Percentiles rank a stretch among this genome's conserved stretches.
phyloP scores from a whole-genome alignment of 2,888 invertebrate species.

The Watsonalla cultraria region DNA sequence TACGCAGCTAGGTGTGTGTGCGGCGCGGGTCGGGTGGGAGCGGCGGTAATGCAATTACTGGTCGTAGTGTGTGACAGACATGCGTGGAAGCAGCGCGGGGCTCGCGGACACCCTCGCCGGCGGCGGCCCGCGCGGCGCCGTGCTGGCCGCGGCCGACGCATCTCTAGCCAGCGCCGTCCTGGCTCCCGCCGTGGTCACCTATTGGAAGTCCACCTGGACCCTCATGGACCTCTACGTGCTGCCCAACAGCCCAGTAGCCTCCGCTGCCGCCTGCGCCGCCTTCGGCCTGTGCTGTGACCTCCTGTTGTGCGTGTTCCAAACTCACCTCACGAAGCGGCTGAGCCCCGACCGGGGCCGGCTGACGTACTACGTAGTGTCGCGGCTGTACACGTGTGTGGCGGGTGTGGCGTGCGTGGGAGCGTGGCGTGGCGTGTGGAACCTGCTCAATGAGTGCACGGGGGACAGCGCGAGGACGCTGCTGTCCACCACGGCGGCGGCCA shows the following conservation, averaged over 20 bases:
- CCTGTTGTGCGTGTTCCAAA: constrained; percentile 83
- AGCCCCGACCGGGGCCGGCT: constrained; percentile 84
- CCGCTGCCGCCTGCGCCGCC: constrained; percentile 82
- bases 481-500: constrained; percentile 81
- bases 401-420: constrained; percentile 91
- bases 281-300: constrained; percentile 86
- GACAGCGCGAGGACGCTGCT: constrained; percentile 78
- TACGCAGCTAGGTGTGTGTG: constrained; percentile 12
- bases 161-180: constrained; percentile 85
- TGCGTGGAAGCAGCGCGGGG: constrained; percentile 84
- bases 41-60: constrained; percentile 70
- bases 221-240: constrained; percentile 86
- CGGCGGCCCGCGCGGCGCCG: constrained; percentile 61
- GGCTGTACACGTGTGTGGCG: constrained; percentile 86
- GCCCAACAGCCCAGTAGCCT: constrained; percentile 78
- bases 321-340: constrained; percentile 70
- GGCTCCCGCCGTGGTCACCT: constrained; percentile 89
- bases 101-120: constrained; percentile 80
- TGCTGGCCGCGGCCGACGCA: constrained; percentile 84
- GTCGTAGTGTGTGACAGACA: constrained; percentile 60
- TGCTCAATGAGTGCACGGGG: constrained; percentile 85
- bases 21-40: constrained; percentile 51
- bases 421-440: constrained; percentile 91
- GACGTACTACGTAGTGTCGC: constrained; percentile 83
- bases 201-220: constrained; percentile 93